These are phyloP conservation scores for Auanema sp. DNA, from an alignment of 2,888 invertebrate genomes.

Conservation along the genomic window DNA sequence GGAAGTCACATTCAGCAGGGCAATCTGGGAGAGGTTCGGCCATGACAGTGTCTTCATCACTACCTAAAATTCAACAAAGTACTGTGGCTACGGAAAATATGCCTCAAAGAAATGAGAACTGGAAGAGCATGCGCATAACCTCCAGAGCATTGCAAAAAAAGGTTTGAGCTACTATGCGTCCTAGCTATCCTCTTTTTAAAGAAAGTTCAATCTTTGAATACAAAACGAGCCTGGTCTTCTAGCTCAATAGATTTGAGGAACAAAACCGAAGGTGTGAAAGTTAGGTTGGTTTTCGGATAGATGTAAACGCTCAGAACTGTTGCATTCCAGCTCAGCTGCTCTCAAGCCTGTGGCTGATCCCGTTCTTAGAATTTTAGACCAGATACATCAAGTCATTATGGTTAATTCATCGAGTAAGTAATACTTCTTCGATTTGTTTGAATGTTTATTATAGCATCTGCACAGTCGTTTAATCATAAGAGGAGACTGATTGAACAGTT, in stretches of 20 bases:
- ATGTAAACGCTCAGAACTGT: background rate
- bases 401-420: conserved; percentile 15
- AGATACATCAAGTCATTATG: conserved; percentile 39
- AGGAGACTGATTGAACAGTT: conserved; percentile 46
- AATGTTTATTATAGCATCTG: conserved; percentile 6
- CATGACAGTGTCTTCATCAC: background rate
- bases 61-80: background rate
- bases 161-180: background rate
- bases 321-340: conserved; percentile 29
- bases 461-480: conserved; percentile 18
- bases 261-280: background rate
- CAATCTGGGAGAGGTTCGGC: background rate
- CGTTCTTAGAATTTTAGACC: conserved; percentile 41
- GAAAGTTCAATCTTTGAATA: background rate
- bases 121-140: no score
- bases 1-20: conserved; percentile 1
- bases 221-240: conserved; percentile 1
- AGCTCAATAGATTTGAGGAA: background rate
- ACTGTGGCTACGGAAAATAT: no score
- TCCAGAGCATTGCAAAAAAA: background rate
- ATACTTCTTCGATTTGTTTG: background rate
- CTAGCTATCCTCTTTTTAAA: no score
- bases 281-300: background rate
- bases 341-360: conserved; percentile 47
- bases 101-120: no score